Base-by-base conservation (phyloP, 1,140 invertebrate genomes). In the Pararge aegeria region DNA sequence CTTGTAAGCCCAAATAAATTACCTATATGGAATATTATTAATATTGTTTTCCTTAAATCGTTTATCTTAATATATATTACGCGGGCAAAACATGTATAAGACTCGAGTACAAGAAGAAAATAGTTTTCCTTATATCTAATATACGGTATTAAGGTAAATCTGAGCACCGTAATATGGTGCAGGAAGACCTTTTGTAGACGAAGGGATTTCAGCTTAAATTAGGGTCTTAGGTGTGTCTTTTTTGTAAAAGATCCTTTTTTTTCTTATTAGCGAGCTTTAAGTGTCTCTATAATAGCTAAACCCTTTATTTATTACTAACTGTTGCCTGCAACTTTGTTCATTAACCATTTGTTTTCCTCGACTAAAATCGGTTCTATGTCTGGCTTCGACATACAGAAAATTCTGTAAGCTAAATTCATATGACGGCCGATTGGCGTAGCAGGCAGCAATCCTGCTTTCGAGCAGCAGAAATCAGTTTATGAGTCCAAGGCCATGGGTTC, bases 171-270 rank as follows among this genome's bases (percentile, higher is more conserved):
- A 24, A 24, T 24, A 42, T 42, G 38, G 38, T 15, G 6, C 13
- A 42, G 12, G 38, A 18, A 42, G 38, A 42, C 15, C 38, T 42
- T 42, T 42, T 42, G 34, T 37, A 21, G 27, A 53, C 21, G 34
- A 53, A 53, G 18, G 51, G 51, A 53, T 53, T 38, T 53, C 34
- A 18, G 30, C 19, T 21, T 34, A 38, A 38, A 53, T 53, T 38
- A 37, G 20, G 51, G 51, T 53, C 51, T 53, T 37, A 53, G 51
- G 27, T 53, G 51, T 53, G 30, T 13, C 30, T 38, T 37, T 53
- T 42, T 42, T 42, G 38, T 15, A 18, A 15, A 16, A 1, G 2
- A 18, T 1, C 0, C 9, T 10, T 12, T 10, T n/a, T 13, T 15
- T 42, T 42, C 38, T 42, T 42, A 42, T 42, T 42, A 42, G 16